Conservation (phyloP, 2,888 invertebrate genomes). For the Troides helena region DNA sequence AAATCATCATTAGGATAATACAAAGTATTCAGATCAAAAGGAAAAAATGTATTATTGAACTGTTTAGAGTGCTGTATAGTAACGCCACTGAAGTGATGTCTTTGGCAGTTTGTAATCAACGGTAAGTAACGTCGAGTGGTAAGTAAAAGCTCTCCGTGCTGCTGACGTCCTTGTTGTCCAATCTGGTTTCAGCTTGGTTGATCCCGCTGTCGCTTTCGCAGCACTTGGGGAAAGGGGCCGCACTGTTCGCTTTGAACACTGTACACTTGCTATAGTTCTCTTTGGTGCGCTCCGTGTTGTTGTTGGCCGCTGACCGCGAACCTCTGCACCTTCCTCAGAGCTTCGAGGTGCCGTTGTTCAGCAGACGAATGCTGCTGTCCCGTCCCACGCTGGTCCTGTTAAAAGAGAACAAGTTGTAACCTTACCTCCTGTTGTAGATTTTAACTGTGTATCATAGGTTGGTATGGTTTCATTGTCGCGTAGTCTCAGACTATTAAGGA, state of each 20-base stretch:
- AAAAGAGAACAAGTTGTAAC: not conserved
- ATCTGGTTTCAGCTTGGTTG: slow-evolving; percentile 44
- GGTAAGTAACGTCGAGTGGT: slow-evolving; percentile 44
- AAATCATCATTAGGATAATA: too few species aligned
- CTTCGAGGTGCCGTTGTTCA: slow-evolving; percentile 71
- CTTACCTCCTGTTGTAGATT: not conserved
- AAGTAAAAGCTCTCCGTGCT: slow-evolving; percentile 64
- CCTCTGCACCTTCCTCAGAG: slow-evolving; percentile 66
- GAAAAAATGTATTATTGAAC: too few species aligned
- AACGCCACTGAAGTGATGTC: not conserved
- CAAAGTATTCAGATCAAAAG: too few species aligned
- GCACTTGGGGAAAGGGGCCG: slow-evolving; percentile 68
- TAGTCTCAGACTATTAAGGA: too few species aligned
- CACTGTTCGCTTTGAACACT: slow-evolving; percentile 49
- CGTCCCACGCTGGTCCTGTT: slow-evolving; percentile 66
- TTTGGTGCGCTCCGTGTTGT: slow-evolving; percentile 58
- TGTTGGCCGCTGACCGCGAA: slow-evolving; percentile 53
- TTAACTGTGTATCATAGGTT: not conserved
- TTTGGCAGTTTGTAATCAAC: not conserved
- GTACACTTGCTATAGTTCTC: slow-evolving; percentile 63
- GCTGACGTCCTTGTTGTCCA: slow-evolving; percentile 51
- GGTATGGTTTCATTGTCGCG: too few species aligned
- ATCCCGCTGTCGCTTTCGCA: slow-evolving; percentile 62
- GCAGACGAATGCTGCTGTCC: slow-evolving; percentile 68
- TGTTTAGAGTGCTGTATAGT: not conserved